Evolutionary conservation across 2,888 invertebrate species (phyloP), one percentile per base, ranked within the genome.

Genomic region (Ctenicera cuprea): DNA sequence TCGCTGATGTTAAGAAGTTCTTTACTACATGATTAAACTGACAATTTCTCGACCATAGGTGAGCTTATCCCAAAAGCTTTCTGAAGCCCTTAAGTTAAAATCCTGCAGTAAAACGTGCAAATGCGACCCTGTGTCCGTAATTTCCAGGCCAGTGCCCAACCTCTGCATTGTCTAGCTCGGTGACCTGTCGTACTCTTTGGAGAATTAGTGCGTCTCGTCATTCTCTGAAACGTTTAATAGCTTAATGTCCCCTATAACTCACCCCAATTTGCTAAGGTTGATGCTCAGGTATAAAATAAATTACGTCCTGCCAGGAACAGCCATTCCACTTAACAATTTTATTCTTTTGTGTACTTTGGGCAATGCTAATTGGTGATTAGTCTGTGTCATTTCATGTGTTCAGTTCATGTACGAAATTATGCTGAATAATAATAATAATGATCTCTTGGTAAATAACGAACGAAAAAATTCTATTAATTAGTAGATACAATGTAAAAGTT

Each of bases 171-270:
- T 57, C 64, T 64, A 14, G 48, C 30, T 16, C 18, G 18, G 65
- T 66, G 73, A 73, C 73, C 73, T 68, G 62, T 62, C 66, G 59
- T 52, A 67, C 62, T 59, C 70, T 73, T 70, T 65, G 43, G 59
- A 62, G 59, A 69, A 73, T 71, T 71, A 69, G 69, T 73, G 50
- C 69, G 71, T 66, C 59, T 71, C 71, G 65, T 69, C 75, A 69
- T 69, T 69, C 68, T 54, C 64, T 61, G 62, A 63, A 71, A 62
- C 67, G 64, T 52, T 73, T 73, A 73, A 73, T 69, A 59, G 73
- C 67, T 63, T 75, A 75, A 75, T 67, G 75, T 64, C 71, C 65
- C 33, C 52, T 65, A 65, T 73, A 73, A 73, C 69, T 65, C 70
- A 70, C 69, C 73, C 69, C 73, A 57, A 73, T 68, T 67, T 70